phyloP scores from a whole-genome alignment of 2,797 vertebrate species.

The Chloroceryle inda region DNA sequence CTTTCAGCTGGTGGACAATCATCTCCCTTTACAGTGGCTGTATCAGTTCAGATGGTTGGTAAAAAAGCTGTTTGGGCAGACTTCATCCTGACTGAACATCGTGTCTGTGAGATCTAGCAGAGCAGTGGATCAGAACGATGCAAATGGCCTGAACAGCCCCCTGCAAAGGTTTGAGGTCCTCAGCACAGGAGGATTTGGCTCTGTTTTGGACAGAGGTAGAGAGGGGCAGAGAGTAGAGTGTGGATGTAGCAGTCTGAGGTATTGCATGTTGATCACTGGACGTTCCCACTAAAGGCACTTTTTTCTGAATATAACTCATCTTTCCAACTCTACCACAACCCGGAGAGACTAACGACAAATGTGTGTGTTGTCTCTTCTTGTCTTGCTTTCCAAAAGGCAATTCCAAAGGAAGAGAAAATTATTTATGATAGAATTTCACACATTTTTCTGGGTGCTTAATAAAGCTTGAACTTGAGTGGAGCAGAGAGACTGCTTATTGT shows the following conservation, averaged over 20 bases:
- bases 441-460: slow-evolving; percentile 51
- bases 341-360: neutral
- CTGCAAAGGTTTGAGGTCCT: neutral
- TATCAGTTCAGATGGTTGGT: neutral
- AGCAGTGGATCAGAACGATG: neutral
- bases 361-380: neutral
- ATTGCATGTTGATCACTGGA: neutral
- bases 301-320: neutral
- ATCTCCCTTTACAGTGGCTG: neutral
- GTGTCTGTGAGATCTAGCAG: neutral
- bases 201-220: neutral
- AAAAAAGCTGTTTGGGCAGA: neutral
- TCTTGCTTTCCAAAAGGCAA: neutral
- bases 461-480: slow-evolving; percentile 57
- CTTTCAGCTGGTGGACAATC: neutral
- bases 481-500: slow-evolving; percentile 35
- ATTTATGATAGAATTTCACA: slow-evolving; percentile 45
- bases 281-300: neutral
- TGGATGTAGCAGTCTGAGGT: neutral
- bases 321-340: neutral
- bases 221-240: neutral
- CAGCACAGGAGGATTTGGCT: neutral
- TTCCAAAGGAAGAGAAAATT: slow-evolving; percentile 12
- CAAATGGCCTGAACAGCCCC: neutral
- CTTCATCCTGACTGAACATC: neutral